Conservation (phyloP, 2,113 vertebrate genomes). For the Plectropomus leopardus region DNA sequence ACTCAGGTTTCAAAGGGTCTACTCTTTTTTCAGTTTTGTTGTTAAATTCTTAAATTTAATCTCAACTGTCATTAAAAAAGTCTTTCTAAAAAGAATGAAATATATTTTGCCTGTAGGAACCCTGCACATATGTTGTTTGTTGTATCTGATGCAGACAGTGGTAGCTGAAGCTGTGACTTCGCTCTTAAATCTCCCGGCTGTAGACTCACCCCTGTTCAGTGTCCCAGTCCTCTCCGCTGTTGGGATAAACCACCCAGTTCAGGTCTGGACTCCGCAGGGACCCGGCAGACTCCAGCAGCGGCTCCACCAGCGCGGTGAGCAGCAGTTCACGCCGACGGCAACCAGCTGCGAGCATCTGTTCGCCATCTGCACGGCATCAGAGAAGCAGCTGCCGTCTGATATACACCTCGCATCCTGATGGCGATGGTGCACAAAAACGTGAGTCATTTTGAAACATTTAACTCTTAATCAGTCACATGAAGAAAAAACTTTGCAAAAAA, state of each 20-base stretch:
- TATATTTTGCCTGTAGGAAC: too few species aligned
- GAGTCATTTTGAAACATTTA: not conserved
- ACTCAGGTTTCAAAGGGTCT: too few species aligned
- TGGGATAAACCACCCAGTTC: conserved; percentile 88
- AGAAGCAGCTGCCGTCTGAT: conserved; percentile 83
- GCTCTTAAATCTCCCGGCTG: not conserved
- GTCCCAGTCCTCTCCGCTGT: conserved; percentile 87
- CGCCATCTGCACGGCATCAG: conserved; percentile 76
- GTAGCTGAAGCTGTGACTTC: not conserved
- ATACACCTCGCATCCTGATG: conserved; percentile 77
- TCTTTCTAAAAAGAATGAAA: too few species aligned
- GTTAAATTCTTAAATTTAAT: too few species aligned
- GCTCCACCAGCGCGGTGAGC: conserved; percentile 79
- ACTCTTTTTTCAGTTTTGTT: too few species aligned
- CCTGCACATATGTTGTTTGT: too few species aligned
- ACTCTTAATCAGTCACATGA: too few species aligned
- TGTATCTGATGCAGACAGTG: too few species aligned
- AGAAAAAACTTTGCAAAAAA: too few species aligned
- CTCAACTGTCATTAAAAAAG: too few species aligned
- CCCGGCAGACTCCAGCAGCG: conserved; percentile 79
- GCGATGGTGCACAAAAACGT: not conserved
- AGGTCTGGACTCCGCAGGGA: conserved; percentile 59
- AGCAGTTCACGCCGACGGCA: conserved; percentile 88
- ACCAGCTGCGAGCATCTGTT: conserved; percentile 80
- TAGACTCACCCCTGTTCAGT: conserved; percentile 74